Conservation (phyloP, 2,888 invertebrate genomes). For the Pandemis cinnamomeana region DNA sequence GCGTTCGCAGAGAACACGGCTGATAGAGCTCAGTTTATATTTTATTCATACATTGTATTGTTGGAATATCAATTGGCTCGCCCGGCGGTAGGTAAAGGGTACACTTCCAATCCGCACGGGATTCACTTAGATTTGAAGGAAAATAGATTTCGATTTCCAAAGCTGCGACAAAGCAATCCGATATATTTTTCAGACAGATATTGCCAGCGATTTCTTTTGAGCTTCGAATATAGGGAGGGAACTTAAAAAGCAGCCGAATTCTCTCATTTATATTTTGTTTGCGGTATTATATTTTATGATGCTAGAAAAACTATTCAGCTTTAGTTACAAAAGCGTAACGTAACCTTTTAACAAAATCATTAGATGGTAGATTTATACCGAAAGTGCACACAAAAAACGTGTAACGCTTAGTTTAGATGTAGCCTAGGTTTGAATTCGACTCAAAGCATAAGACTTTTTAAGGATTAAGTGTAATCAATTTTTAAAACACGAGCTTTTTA, state of each 20-base stretch:
- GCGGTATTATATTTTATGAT: conserved; percentile 45
- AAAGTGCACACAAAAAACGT: background rate
- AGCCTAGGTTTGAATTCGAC: background rate
- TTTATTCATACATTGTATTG: conserved; percentile 85
- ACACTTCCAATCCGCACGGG: conserved; percentile 85
- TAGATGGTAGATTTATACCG: background rate
- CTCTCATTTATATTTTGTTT: conserved; percentile 64
- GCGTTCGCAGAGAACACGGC: conserved; percentile 73
- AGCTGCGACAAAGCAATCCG: conserved; percentile 85
- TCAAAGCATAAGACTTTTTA: too few species aligned
- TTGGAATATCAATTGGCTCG: conserved; percentile 85
- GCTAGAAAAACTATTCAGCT: conserved; percentile 43
- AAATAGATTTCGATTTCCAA: conserved; percentile 85
- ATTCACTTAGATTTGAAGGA: conserved; percentile 85
- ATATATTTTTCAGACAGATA: conserved; percentile 85
- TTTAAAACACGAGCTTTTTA: too few species aligned
- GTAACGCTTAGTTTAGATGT: background rate
- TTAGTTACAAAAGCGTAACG: background rate
- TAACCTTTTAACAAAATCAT: background rate
- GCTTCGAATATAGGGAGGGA: conserved; percentile 83
- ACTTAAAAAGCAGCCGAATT: conserved; percentile 68
- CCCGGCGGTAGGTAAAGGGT: conserved; percentile 85
- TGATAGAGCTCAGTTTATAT: conserved; percentile 83
- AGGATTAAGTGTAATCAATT: too few species aligned
- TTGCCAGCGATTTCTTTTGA: conserved; percentile 85